Evolutionary conservation across 1,140 invertebrate genomes (phyloP).

Genomic region (Anthonomus grandis): DNA sequence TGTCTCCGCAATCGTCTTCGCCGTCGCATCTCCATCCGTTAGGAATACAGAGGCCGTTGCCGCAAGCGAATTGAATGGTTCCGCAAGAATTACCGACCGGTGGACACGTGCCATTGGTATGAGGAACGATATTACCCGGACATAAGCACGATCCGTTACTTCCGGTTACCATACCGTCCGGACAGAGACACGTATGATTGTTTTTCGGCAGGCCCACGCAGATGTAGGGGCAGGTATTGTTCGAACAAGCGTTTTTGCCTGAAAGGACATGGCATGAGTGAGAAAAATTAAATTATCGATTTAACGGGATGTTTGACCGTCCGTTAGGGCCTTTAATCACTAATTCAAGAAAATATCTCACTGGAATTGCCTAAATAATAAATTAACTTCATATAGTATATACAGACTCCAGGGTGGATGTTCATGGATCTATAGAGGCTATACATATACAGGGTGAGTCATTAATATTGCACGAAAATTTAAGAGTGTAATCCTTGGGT

Average conservation of each 20-base stretch:
- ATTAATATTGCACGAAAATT: too few species aligned
- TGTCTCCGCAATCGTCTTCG: conserved; percentile 75
- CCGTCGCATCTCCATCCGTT: conserved; percentile 59
- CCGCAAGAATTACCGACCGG: conserved; percentile 58
- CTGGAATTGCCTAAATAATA: too few species aligned
- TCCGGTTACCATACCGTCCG: conserved; percentile 64
- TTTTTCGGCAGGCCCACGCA: conserved; percentile 69
- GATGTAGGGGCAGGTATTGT: conserved; percentile 62
- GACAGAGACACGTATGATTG: conserved; percentile 67
- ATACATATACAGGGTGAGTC: too few species aligned
- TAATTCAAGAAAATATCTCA: too few species aligned
- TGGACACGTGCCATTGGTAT: conserved; percentile 66
- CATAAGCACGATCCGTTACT: conserved; percentile 66
- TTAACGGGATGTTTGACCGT: too few species aligned
- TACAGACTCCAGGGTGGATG: too few species aligned
- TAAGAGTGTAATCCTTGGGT: too few species aligned
- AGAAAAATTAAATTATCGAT: too few species aligned
- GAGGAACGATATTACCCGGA: conserved; percentile 61
- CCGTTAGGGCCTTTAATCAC: too few species aligned
- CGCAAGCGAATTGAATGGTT: conserved; percentile 66
- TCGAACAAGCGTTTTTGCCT: conserved; percentile 67
- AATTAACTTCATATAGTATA: too few species aligned
- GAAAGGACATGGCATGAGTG: too few species aligned
- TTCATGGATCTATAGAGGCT: too few species aligned
- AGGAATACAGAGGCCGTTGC: conserved; percentile 64